Evolutionary conservation across 2,888 invertebrate species (phyloP).

Genomic region (Trisateles emortualis): DNA sequence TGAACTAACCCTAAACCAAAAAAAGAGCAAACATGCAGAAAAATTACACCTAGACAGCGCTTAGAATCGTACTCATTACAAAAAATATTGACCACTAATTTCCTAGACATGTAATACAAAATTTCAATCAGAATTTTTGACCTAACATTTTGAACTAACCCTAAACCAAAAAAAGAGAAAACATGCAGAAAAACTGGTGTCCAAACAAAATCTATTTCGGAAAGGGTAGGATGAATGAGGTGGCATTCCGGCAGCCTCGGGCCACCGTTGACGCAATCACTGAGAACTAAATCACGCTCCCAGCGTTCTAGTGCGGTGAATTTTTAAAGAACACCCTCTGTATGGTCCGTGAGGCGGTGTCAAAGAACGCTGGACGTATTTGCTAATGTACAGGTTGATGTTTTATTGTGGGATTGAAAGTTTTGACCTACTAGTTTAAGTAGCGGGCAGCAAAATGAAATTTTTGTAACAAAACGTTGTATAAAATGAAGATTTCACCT

Average conservation of each 20-base stretch:
- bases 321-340: constrained; percentile 17
- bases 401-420: background rate
- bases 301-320: constrained; percentile 29
- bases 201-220: constrained; percentile 33
- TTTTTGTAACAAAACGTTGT: too few relatives aligned
- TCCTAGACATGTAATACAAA: too few relatives aligned
- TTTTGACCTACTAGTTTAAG: too few relatives aligned
- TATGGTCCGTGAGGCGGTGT: background rate
- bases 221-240: constrained; percentile 28
- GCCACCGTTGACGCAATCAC: constrained; percentile 46
- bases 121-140: too few relatives aligned
- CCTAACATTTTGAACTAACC: too few relatives aligned
- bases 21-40: background rate
- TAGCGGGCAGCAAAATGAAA: too few relatives aligned
- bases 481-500: too few relatives aligned
- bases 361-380: constrained; percentile 6
- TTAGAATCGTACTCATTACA: too few relatives aligned
- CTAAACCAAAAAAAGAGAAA: constrained; percentile 2
- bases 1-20: too few relatives aligned
- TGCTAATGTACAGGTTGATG: background rate
- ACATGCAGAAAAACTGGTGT: constrained; percentile 7
- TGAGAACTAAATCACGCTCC: constrained; percentile 41
- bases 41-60: too few relatives aligned
- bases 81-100: too few relatives aligned
- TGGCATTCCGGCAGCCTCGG: constrained; percentile 21